phyloP scores from a whole-genome alignment of 2,797 vertebrate genomes.

The Pyrocephalus nanus region DNA sequence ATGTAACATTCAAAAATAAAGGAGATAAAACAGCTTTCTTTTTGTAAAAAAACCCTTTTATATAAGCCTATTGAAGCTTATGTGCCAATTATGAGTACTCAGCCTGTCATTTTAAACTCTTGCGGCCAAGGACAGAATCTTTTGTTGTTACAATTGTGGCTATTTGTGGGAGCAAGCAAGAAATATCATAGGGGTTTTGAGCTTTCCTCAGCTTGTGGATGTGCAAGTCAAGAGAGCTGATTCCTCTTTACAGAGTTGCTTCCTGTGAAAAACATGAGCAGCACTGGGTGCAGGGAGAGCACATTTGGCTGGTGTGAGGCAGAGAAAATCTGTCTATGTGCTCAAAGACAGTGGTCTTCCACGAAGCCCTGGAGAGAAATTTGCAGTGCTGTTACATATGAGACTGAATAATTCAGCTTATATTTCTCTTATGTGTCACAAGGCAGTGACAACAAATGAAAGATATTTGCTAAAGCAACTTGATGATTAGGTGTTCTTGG shows the following conservation, averaged over 20 bases:
- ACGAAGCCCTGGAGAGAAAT: background rate
- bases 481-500: background rate
- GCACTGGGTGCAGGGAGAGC: background rate
- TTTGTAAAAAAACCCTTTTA: background rate
- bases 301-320: background rate
- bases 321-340: background rate
- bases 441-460: background rate
- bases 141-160: background rate
- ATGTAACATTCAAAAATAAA: background rate
- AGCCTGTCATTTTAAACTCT: background rate
- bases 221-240: accelerated
- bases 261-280: background rate
- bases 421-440: background rate
- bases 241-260: background rate
- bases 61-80: background rate
- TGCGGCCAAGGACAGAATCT: background rate
- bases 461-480: background rate
- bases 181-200: background rate
- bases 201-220: background rate
- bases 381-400: background rate
- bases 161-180: background rate
- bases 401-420: background rate
- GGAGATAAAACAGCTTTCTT: background rate
- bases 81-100: background rate
- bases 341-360: background rate